Conservation (phyloP, 2,113 vertebrate species). For the Calonectris borealis region DNA sequence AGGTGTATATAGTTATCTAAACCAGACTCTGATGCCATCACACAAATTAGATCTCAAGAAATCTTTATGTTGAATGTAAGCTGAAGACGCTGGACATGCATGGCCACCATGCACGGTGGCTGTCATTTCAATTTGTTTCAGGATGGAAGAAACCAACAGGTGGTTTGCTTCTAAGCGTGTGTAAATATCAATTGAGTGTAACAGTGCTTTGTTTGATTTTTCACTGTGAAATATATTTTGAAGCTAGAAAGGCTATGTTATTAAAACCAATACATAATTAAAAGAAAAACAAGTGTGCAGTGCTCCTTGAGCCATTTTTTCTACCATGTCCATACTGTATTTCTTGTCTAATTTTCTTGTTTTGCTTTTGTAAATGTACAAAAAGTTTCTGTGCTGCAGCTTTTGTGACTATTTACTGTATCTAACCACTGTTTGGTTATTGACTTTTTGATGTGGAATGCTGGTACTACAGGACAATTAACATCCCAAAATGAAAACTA, state of each 20-base stretch:
- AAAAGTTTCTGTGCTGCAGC: background rate
- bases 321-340: background rate
- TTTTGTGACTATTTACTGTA: constrained; percentile 14
- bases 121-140: background rate
- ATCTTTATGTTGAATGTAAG: constrained; percentile 23
- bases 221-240: constrained; percentile 64
- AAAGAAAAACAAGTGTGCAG: background rate
- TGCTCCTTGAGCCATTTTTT: constrained; percentile 40
- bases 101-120: background rate
- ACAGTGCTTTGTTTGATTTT: constrained; percentile 33
- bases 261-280: constrained; percentile 26
- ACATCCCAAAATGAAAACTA: background rate
- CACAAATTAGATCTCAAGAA: background rate
- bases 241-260: constrained; percentile 42
- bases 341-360: background rate
- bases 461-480: background rate
- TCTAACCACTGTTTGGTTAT: background rate
- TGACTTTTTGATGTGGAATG: background rate
- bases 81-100: background rate
- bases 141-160: background rate
- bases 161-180: constrained; percentile 24
- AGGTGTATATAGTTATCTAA: background rate
- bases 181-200: constrained; percentile 46
- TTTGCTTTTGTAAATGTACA: constrained; percentile 16
- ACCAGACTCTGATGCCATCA: background rate